phyloP scores from a whole-genome alignment of 2,797 vertebrate species.

The Bryconaethiops microstoma region DNA sequence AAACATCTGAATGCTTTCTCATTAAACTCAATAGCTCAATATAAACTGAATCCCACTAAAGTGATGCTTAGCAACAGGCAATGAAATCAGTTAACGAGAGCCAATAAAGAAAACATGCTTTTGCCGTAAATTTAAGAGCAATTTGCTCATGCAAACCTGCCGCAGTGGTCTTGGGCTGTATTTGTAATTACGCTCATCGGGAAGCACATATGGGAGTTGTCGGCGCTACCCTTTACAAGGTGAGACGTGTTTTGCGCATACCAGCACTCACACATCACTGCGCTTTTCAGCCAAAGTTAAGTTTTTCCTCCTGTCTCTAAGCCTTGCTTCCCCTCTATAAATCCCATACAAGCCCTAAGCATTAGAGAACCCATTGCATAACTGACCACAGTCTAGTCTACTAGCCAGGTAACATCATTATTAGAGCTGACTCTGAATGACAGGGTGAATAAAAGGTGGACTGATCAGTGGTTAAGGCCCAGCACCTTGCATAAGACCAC shows the following conservation, averaged over 20 bases:
- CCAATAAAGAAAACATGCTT: conserved; percentile 33
- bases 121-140: conserved; percentile 48
- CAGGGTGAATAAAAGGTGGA: neutral
- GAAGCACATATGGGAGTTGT: conserved; percentile 59
- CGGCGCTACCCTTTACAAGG: conserved; percentile 57
- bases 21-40: conserved; percentile 44
- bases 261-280: conserved; percentile 33
- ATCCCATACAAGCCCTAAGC: neutral
- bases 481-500: neutral
- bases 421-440: neutral
- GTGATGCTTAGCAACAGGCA: conserved; percentile 25
- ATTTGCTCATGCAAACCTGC: conserved; percentile 40
- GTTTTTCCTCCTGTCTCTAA: neutral
- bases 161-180: conserved; percentile 46
- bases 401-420: conserved; percentile 2
- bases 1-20: conserved; percentile 20
- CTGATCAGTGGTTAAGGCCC: neutral
- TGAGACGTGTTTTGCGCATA: conserved; percentile 46
- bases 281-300: neutral
- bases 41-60: conserved; percentile 41
- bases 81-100: conserved; percentile 40
- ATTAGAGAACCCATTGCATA: neutral
- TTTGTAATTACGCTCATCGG: conserved; percentile 52
- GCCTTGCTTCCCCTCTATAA: neutral
- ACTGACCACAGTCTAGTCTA: neutral